These are phyloP conservation scores for Penaeus chinensis DNA, from an alignment of 1,140 invertebrate genomes.

Conservation along the genomic window DNA sequence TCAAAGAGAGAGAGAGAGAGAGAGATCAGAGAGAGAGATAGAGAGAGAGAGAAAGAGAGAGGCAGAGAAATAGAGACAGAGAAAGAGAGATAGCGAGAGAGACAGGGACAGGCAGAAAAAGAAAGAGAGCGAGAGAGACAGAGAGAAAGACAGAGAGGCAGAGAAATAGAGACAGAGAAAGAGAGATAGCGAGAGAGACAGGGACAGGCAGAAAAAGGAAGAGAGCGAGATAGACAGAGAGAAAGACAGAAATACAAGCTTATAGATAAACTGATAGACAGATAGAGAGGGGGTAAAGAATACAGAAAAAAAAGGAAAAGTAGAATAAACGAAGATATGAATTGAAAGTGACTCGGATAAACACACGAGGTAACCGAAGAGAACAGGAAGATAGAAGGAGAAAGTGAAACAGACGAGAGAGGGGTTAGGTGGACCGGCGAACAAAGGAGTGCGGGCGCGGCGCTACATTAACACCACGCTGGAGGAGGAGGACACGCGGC, in stretches of 20 bases:
- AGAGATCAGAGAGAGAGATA: neutral
- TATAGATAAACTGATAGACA: neutral
- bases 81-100: neutral
- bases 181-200: too few species aligned
- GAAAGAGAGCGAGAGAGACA: neutral
- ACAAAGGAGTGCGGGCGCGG: too few species aligned
- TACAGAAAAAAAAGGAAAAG: neutral
- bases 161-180: neutral
- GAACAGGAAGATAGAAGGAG: neutral
- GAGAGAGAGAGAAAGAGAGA: neutral
- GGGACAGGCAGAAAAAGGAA: neutral
- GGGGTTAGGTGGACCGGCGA: too few species aligned
- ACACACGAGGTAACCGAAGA: neutral
- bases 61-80: neutral
- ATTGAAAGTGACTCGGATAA: neutral
- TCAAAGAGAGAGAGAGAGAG: slow-evolving; percentile 11
- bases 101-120: neutral
- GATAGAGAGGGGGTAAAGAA: neutral
- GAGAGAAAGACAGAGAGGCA: neutral
- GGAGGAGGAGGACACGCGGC: too few species aligned
- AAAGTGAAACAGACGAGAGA: neutral
- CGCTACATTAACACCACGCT: too few species aligned
- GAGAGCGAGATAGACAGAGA: neutral
- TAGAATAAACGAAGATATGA: too few species aligned
- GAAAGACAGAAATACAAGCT: neutral